These are phyloP conservation scores for Wasmannia auropunctata DNA, from an alignment of 1,140 invertebrate genomes.

Conservation along the genomic window DNA sequence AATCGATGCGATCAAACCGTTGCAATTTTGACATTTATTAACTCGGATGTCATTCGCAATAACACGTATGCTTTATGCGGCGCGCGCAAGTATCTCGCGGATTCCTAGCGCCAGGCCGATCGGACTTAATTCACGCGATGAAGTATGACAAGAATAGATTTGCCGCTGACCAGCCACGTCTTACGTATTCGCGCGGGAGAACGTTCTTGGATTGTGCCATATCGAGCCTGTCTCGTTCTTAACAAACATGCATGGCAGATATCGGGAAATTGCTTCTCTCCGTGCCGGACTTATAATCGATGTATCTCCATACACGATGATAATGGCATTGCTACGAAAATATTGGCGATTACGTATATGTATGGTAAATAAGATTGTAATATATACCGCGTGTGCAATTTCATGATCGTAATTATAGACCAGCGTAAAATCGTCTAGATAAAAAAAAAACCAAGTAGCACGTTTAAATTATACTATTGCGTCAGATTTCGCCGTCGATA, in stretches of 20 bases:
- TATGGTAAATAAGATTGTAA: constrained; percentile 35
- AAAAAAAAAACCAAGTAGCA: not conserved
- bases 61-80: not conserved
- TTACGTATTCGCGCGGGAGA: constrained; percentile 15
- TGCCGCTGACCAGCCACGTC: not conserved
- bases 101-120: constrained; percentile 10
- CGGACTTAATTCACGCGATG: constrained; percentile 16
- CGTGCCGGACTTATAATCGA: constrained; percentile 25
- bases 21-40: constrained; percentile 40
- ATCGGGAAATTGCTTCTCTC: constrained; percentile 41
- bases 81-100: not conserved
- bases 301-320: constrained; percentile 2
- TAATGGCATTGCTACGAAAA: constrained; percentile 21
- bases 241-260: constrained; percentile 16
- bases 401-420: constrained; percentile 1
- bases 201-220: constrained; percentile 34
- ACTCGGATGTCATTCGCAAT: constrained; percentile 8
- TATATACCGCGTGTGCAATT: constrained; percentile 1
- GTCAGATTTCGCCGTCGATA: not conserved
- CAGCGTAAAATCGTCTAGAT: not conserved
- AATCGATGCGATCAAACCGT: not conserved
- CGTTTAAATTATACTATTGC: not conserved
- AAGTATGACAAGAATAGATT: constrained; percentile 38
- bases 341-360: constrained; percentile 32
- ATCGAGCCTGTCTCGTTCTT: not conserved